A percentile compares a stretch with the other conserved stretches of the same genome.
These are phyloP conservation scores for Bibio marci DNA, from an alignment of 2,888 invertebrate species.

Conservation along the genomic window DNA sequence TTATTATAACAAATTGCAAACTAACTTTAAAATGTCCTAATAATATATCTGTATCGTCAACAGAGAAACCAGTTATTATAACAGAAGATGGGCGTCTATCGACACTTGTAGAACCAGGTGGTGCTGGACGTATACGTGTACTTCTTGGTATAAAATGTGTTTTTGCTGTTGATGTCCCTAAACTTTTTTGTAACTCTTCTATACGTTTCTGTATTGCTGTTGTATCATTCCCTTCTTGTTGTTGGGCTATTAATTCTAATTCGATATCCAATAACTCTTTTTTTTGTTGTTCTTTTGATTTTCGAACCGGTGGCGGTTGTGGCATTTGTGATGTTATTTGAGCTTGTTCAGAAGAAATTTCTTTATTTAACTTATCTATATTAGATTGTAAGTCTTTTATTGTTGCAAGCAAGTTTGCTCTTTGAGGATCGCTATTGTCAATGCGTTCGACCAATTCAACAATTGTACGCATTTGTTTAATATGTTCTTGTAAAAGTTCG, in stretches of 20 bases:
- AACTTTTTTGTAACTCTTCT: slow-evolving; percentile 42
- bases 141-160: slow-evolving; percentile 12
- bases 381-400: slow-evolving; percentile 69
- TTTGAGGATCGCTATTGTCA: slow-evolving; percentile 52
- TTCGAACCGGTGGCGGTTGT: slow-evolving; percentile 32
- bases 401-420: slow-evolving; percentile 55
- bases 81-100: slow-evolving; percentile 79
- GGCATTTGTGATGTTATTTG: slow-evolving; percentile 25
- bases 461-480: slow-evolving; percentile 72
- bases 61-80: slow-evolving; percentile 72
- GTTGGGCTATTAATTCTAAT: slow-evolving; percentile 75
- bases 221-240: slow-evolving; percentile 74
- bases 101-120: slow-evolving; percentile 35
- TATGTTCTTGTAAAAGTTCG: slow-evolving; percentile 69
- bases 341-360: slow-evolving; percentile 27
- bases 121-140: slow-evolving; percentile 19
- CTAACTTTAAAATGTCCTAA: slow-evolving; percentile 71
- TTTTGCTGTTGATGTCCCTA: slow-evolving; percentile 15
- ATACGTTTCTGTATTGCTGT: slow-evolving; percentile 62
- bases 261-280: slow-evolving; percentile 84
- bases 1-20: slow-evolving; percentile 5
- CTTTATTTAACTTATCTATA: slow-evolving; percentile 41
- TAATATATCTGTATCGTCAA: slow-evolving; percentile 65
- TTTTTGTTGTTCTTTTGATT: slow-evolving; percentile 65
- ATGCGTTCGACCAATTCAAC: slow-evolving; percentile 68